Percentiles rank a stretch among this genome's conserved stretches.
Conservation (phyloP, 2,113 vertebrate genomes). For the Eonycteris spelaea region DNA sequence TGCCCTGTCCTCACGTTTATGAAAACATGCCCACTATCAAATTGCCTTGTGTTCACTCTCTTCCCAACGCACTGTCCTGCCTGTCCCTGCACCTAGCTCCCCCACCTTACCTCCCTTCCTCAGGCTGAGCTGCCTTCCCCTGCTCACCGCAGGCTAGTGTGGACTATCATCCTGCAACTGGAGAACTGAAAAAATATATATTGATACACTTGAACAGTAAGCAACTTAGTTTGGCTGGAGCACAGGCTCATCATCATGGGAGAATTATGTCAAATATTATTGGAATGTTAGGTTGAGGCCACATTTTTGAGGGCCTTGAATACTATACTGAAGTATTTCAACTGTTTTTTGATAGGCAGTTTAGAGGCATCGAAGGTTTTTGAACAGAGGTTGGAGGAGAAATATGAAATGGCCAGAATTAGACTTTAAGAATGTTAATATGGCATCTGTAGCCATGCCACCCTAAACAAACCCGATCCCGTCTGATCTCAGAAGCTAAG, state of each 20-base stretch:
- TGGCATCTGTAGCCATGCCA: neutral
- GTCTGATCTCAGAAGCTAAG: too few relatives aligned
- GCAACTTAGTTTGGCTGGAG: neutral
- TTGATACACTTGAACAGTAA: neutral
- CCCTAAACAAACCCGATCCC: too few relatives aligned
- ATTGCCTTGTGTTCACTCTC: neutral
- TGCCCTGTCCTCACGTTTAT: fast-evolving
- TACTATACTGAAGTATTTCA: neutral
- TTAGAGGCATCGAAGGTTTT: neutral
- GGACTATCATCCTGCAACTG: neutral
- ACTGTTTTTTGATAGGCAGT: neutral
- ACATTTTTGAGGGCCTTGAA: neutral
- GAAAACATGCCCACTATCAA: neutral
- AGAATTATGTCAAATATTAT: neutral
- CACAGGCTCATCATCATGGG: neutral
- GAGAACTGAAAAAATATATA: neutral
- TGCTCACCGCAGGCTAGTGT: too few relatives aligned
- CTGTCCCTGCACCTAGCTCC: too few relatives aligned
- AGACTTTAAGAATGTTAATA: neutral
- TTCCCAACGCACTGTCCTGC: neutral
- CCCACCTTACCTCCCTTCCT: neutral
- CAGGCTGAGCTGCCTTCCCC: neutral
- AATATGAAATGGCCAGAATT: neutral
- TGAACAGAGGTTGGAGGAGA: neutral
- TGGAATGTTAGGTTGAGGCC: neutral